phyloP scores from a whole-genome alignment of 35 echinoderm and acorn worm genomes.

The Ophiothrix spiculata region DNA sequence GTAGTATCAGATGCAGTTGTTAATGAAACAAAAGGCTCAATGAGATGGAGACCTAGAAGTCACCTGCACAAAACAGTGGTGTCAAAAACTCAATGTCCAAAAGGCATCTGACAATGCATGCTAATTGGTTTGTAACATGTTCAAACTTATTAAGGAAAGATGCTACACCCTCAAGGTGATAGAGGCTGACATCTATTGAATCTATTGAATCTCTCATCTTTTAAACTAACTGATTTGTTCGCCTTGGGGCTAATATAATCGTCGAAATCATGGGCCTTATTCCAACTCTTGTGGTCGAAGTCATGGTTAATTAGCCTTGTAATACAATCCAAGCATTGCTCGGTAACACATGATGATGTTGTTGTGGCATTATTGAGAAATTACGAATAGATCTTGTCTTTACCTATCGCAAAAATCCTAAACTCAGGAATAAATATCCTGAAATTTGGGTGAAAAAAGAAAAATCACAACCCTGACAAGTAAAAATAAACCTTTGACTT shows the following conservation, averaged over 20 bases:
- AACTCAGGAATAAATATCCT: too few relatives aligned
- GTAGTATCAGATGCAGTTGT: slow-evolving; percentile 9
- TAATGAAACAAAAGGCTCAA: slow-evolving; percentile 9
- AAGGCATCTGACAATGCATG: background rate
- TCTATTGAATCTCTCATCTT: slow-evolving; percentile 11
- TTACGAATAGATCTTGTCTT: slow-evolving; percentile 12
- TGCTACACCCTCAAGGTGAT: slow-evolving; percentile 4
- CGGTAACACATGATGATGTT: slow-evolving; percentile 23
- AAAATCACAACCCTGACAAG: too few relatives aligned
- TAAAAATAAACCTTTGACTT: too few relatives aligned
- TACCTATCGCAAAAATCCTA: too few relatives aligned
- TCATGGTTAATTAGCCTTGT: background rate
- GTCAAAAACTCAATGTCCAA: background rate
- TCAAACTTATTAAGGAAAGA: background rate
- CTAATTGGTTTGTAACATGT: background rate
- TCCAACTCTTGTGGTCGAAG: slow-evolving; percentile 18
- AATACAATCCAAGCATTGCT: background rate
- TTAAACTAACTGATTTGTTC: slow-evolving; percentile 27
- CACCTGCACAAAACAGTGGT: background rate
- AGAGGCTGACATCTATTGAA: background rate
- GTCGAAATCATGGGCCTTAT: slow-evolving; percentile 22
- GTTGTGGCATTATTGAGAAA: slow-evolving; percentile 25
- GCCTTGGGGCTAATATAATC: background rate
- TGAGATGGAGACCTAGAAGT: slow-evolving; percentile 2
- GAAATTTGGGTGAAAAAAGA: too few relatives aligned